A percentile compares a stretch with the other conserved stretches of the same genome.
Evolutionary conservation across 1,140 invertebrate species (phyloP).

Genomic region (Sinella curviseta): DNA sequence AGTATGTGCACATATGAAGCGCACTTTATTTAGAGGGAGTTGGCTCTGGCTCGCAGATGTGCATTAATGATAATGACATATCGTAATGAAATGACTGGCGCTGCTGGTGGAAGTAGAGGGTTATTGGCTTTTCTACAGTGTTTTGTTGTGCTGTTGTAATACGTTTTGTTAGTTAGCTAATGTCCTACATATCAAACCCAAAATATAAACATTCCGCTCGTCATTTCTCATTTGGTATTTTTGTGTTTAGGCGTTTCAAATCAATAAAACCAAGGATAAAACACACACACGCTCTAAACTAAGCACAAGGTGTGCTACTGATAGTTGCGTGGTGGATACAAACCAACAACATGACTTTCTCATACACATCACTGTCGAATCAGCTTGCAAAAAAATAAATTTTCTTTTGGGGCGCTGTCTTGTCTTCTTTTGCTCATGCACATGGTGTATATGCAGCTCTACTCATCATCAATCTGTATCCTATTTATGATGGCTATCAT

Average conservation of each 20-base stretch:
- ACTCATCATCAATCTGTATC: no score
- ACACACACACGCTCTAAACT: no score
- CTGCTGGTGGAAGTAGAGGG: no score
- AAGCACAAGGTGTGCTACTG: no score
- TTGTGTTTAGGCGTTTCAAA: neutral
- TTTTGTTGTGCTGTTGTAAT: neutral
- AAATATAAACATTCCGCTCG: neutral
- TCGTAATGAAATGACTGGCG: neutral
- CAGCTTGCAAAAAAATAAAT: neutral
- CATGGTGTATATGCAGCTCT: no score
- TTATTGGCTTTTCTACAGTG: neutral
- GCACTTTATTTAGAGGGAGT: no score
- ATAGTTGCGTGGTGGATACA: no score
- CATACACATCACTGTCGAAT: neutral
- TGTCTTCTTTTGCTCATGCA: neutral
- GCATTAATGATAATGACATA: neutral
- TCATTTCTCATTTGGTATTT: neutral
- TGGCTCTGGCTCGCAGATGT: neutral
- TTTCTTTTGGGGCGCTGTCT: no score
- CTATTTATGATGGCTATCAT: neutral
- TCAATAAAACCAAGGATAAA: neutral
- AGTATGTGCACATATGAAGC: no score
- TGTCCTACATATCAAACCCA: neutral
- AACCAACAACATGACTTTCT: neutral
- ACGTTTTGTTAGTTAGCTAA: no score